Evolutionary conservation across 1,140 invertebrate species (phyloP).

Genomic region (Drosophila arizonae): DNA sequence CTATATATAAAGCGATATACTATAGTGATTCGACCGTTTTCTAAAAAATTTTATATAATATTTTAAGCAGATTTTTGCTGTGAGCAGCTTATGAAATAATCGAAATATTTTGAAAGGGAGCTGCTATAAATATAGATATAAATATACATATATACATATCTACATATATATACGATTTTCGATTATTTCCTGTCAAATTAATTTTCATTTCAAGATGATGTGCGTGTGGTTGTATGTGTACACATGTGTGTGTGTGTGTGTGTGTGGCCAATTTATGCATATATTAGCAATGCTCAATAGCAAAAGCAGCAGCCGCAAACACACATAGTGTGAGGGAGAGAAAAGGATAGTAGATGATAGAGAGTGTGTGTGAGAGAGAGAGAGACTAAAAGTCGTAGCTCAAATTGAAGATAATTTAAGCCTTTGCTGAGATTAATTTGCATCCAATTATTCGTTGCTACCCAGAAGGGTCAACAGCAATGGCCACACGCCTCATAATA

Average conservation of each 20-base stretch:
- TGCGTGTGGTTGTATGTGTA: not conserved
- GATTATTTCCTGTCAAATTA: constrained; percentile 47
- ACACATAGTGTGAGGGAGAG: constrained; percentile 6
- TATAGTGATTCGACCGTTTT: too few species aligned
- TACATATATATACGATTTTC: constrained; percentile 59
- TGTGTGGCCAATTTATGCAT: constrained; percentile 42
- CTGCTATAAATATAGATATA: too few species aligned
- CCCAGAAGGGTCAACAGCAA: not conserved
- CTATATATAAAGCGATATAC: too few species aligned
- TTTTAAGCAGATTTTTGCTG: not conserved
- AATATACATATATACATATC: constrained; percentile 2
- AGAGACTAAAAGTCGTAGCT: not conserved
- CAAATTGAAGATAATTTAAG: constrained; percentile 2
- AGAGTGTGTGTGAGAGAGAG: not conserved
- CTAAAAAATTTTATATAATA: too few species aligned
- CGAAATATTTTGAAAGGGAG: too few species aligned
- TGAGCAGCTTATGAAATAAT: not conserved
- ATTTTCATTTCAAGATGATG: constrained; percentile 17
- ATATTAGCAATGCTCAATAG: constrained; percentile 37
- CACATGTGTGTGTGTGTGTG: not conserved
- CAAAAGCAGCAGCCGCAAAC: constrained; percentile 28
- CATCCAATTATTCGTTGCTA: constrained; percentile 23
- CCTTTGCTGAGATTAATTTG: constrained; percentile 10
- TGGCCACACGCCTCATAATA: not conserved
- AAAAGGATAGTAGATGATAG: not conserved